These are phyloP conservation scores for Phalacrocorax brasilianus DNA, from an alignment of 2,113 vertebrate genomes.

Conservation along the genomic window DNA sequence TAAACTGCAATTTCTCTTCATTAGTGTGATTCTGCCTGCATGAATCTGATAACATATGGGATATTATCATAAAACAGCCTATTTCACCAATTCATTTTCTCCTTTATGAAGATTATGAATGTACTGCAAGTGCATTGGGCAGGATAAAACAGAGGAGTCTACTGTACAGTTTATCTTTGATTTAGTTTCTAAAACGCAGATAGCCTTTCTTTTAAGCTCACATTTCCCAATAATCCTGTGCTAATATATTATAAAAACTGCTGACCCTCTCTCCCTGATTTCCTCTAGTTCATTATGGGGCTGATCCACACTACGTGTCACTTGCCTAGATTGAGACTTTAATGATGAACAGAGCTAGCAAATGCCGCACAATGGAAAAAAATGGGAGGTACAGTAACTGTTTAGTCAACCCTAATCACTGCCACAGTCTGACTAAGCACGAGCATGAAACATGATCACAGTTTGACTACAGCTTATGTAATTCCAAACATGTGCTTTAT, in stretches of 20 bases:
- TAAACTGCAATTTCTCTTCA: constrained; percentile 74
- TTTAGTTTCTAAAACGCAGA: constrained; percentile 26
- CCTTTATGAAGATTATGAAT: constrained; percentile 65
- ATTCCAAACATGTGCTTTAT: constrained; percentile 12
- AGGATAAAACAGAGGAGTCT: constrained; percentile 7
- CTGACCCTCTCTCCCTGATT: not conserved
- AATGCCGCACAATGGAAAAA: constrained; percentile 28
- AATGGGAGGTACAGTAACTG: constrained; percentile 27
- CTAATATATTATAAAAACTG: constrained; percentile 5
- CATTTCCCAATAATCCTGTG: constrained; percentile 6
- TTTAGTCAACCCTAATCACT: constrained; percentile 53
- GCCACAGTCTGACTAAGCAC: constrained; percentile 59
- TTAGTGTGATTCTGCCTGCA: constrained; percentile 69
- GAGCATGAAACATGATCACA: constrained; percentile 30
- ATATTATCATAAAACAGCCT: constrained; percentile 62
- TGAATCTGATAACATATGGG: constrained; percentile 71
- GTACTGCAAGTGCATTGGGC: constrained; percentile 26
- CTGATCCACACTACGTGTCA: not conserved
- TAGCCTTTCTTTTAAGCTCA: constrained; percentile 24
- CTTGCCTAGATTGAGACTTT: not conserved
- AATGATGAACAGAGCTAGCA: constrained; percentile 19
- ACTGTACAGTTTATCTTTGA: not conserved
- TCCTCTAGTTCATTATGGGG: not conserved
- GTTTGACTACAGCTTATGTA: constrained; percentile 4
- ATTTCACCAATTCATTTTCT: constrained; percentile 56